phyloP scores from a whole-genome alignment of 2,797 vertebrate genomes.

The Thaleichthys pacificus region DNA sequence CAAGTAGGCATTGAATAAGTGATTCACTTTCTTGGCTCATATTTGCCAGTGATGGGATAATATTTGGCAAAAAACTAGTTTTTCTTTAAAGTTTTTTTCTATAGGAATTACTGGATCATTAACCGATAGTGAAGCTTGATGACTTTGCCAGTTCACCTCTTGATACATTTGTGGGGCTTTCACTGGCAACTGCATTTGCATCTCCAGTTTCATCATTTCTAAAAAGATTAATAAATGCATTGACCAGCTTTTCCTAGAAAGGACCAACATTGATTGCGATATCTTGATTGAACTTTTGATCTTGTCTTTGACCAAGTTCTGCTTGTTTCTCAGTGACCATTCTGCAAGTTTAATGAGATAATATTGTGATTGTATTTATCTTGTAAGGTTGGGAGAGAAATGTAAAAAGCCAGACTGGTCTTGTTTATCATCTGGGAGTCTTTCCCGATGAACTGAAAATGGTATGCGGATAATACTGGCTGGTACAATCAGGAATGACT shows the following conservation, averaged over 20 bases:
- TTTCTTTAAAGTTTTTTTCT: too few relatives aligned
- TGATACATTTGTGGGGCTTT: neutral
- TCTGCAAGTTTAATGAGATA: constrained; percentile 1
- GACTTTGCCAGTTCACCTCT: neutral
- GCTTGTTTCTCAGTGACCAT: neutral
- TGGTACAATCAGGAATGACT: constrained; percentile 4
- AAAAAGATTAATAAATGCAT: too few relatives aligned
- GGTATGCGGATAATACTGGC: neutral
- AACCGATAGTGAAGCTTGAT: too few relatives aligned
- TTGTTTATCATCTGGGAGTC: constrained; percentile 2
- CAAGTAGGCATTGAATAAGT: neutral
- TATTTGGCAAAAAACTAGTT: neutral
- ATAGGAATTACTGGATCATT: too few relatives aligned
- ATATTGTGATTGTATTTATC: constrained; percentile 13
- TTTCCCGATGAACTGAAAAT: neutral
- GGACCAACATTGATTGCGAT: too few relatives aligned
- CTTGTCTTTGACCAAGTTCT: neutral
- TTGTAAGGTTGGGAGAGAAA: constrained; percentile 16
- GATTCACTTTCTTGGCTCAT: neutral
- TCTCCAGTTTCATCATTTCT: too few relatives aligned
- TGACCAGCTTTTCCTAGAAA: too few relatives aligned
- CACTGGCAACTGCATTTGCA: too few relatives aligned
- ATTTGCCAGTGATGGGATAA: neutral
- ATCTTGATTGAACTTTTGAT: constrained; percentile 14
- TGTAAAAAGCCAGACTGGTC: too few relatives aligned